Percentiles rank a stretch among this genome's conserved stretches.
Evolutionary conservation across 2,797 vertebrate species (phyloP).

Genomic region (Hemibagrus guttatus): DNA sequence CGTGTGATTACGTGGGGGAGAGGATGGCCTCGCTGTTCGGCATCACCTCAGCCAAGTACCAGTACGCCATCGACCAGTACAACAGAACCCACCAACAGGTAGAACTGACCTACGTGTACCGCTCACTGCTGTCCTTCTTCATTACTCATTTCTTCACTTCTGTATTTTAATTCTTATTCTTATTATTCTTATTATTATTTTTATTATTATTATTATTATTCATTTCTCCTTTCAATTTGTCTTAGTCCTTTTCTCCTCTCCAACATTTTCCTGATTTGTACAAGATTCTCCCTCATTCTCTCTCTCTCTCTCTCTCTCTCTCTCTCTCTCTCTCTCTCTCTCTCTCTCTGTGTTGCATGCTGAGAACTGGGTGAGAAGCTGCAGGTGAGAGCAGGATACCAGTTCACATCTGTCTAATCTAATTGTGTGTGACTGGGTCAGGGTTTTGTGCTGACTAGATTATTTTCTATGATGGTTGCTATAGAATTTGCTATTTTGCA

Average conservation of each 20-base stretch:
- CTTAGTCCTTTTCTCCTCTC: background rate
- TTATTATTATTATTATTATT: background rate
- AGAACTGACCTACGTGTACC: background rate
- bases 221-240: background rate
- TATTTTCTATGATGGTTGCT: too few relatives aligned
- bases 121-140: background rate
- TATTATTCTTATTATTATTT: too few relatives aligned
- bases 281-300: background rate
- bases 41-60: constrained; percentile 95
- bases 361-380: too few relatives aligned
- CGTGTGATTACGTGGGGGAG: constrained; percentile 95
- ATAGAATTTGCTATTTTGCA: too few relatives aligned
- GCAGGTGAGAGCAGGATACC: too few relatives aligned
- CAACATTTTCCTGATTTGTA: background rate
- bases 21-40: constrained; percentile 94
- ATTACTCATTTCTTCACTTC: background rate
- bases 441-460: too few relatives aligned
- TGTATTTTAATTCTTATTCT: too few relatives aligned
- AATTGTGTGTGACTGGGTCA: too few relatives aligned
- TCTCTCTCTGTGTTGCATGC: too few relatives aligned
- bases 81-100: constrained; percentile 97
- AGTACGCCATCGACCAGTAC: constrained; percentile 97
- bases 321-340: background rate
- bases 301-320: background rate
- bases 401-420: too few relatives aligned